Percentiles rank a stretch among this genome's conserved stretches.
These are phyloP conservation scores for Molothrus ater DNA, from an alignment of 2,797 vertebrate species.

Conservation along the genomic window DNA sequence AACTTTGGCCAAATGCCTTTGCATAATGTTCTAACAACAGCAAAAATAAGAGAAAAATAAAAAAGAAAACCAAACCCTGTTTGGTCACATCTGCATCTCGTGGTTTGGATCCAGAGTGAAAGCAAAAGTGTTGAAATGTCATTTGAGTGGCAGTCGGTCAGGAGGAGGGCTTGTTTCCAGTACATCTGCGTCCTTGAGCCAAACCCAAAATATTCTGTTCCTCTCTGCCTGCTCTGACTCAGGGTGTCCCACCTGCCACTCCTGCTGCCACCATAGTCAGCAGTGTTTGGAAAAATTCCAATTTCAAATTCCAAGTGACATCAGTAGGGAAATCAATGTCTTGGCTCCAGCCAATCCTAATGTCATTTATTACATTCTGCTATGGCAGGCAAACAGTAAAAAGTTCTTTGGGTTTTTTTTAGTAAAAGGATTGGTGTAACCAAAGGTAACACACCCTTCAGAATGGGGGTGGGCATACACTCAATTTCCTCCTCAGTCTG, in stretches of 20 bases:
- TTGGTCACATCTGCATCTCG: background rate
- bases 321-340: background rate
- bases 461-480: background rate
- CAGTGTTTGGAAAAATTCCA: accelerated
- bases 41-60: background rate
- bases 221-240: background rate
- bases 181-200: background rate
- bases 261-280: background rate
- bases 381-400: background rate
- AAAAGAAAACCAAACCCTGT: background rate
- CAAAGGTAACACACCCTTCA: background rate
- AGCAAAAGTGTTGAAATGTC: background rate
- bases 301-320: background rate
- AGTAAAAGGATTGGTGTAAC: background rate
- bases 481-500: background rate
- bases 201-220: background rate
- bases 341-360: background rate
- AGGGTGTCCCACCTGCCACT: background rate
- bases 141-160: background rate
- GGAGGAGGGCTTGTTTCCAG: background rate
- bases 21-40: background rate
- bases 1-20: background rate
- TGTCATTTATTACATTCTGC: background rate
- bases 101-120: background rate
- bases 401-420: background rate